phyloP scores from a whole-genome alignment of 2,888 invertebrate genomes.

The Sesamia inferens region DNA sequence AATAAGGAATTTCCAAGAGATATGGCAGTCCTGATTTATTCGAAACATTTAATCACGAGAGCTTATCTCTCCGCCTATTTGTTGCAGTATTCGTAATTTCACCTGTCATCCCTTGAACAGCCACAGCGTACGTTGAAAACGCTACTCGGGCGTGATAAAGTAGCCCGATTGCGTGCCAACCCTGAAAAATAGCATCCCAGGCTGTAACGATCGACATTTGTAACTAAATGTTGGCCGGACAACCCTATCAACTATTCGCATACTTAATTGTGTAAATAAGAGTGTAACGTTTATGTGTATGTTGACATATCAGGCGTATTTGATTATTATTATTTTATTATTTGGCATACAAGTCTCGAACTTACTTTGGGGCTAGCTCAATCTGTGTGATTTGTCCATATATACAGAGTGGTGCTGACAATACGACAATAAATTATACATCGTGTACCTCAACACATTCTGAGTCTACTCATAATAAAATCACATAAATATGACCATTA shows the following conservation, averaged over 20 bases:
- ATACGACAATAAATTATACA: too few relatives aligned
- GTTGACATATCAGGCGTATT: slow-evolving; percentile 29
- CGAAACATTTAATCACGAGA: slow-evolving; percentile 69
- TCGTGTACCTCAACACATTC: too few relatives aligned
- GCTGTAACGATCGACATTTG: slow-evolving; percentile 69
- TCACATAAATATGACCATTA: too few relatives aligned
- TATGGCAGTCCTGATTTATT: slow-evolving; percentile 64
- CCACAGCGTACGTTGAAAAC: slow-evolving; percentile 68
- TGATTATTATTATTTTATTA: too few relatives aligned
- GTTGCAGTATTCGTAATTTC: slow-evolving; percentile 70
- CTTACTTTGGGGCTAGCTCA: too few relatives aligned
- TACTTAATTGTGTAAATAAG: slow-evolving; percentile 52
- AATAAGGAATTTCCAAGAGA: slow-evolving; percentile 27
- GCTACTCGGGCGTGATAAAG: slow-evolving; percentile 69
- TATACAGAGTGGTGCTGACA: too few relatives aligned
- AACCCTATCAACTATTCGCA: slow-evolving; percentile 58
- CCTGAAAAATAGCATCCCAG: slow-evolving; percentile 64
- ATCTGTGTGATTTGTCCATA: too few relatives aligned
- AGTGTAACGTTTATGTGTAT: slow-evolving; percentile 26
- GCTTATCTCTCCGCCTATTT: slow-evolving; percentile 68
- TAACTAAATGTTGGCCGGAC: slow-evolving; percentile 62
- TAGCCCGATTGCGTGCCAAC: slow-evolving; percentile 63
- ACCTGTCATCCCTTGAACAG: slow-evolving; percentile 69
- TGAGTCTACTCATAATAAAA: too few relatives aligned
- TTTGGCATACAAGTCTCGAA: too few relatives aligned